Conservation (phyloP, 2,888 invertebrate species). For the Callimorpha dominula region DNA sequence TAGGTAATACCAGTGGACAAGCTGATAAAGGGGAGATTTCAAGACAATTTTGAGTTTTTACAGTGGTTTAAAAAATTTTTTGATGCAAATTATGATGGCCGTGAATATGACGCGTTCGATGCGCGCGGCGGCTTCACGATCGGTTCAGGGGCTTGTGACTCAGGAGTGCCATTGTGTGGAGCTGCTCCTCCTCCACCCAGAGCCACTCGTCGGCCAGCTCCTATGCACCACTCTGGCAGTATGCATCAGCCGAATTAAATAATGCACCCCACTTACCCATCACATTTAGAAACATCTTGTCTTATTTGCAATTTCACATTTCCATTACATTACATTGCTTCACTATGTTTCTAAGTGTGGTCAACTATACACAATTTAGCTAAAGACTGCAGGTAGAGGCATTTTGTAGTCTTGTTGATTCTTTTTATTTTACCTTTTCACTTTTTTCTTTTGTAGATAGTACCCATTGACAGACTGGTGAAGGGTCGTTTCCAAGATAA, state of each 20-base stretch:
- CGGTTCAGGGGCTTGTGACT: constrained; percentile 89
- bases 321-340: constrained; percentile 24
- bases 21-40: constrained; percentile 99
- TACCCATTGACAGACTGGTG: constrained; percentile 97
- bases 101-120: constrained; percentile 97
- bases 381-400: constrained; percentile 57
- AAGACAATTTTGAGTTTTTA: constrained; percentile 99
- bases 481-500: constrained; percentile 99
- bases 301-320: constrained; percentile 22
- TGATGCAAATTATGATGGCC: constrained; percentile 99
- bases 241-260: constrained; percentile 66
- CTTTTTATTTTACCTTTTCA: constrained; percentile 71
- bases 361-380: constrained; percentile 39
- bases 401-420: constrained; percentile 62
- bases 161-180: constrained; percentile 80
- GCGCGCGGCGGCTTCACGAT: constrained; percentile 94
- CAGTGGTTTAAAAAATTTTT: constrained; percentile 99
- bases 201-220: constrained; percentile 60
- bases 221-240: constrained; percentile 76
- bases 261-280: constrained; percentile 53
- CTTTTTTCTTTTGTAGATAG: constrained; percentile 90
- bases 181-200: constrained; percentile 59
- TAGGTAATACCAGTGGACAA: constrained; percentile 99
- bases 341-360: constrained; percentile 57
- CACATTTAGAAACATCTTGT: constrained; percentile 59